Evolutionary conservation across 2,113 vertebrate genomes (phyloP), one percentile per base, ranked within the genome.

Genomic region (pig (Sus scrofa)): DNA sequence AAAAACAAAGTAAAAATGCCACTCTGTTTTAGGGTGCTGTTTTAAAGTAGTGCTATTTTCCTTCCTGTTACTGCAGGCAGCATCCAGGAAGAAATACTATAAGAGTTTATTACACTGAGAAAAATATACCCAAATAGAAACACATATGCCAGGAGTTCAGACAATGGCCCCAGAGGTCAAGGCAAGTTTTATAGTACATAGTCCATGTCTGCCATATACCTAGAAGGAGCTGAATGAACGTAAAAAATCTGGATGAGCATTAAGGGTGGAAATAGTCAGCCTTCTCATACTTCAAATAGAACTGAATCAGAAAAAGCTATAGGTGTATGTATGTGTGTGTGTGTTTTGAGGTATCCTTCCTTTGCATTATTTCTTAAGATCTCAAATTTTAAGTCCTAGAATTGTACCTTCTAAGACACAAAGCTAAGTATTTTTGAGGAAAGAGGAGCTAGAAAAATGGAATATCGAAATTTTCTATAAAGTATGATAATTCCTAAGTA

Each of bases 1-100:
- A 65, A 88, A 91, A 73, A 50, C 22, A 86, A 93, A 90, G 82
- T 18, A 26, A 71, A 95, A 92, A 58, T 3, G 54, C 3, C 22
- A 15, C 8, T 44, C 11, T 37, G 6, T 26, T 86, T 78, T 39
- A 77, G 19, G n/a, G n/a, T n/a, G 44, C 11, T 37, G 4, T 26
- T 86, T 78, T 39, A 77, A 15, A 39, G 7, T 30, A 22, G 10
- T 52, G 14, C 13, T 70, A 1, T 68, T 94, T 75, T 39, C 26
- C 16, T 50, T 44, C 14, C 67, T 86, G 34, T 75, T 44, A 22
- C 27, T 74, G 13, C 50, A 68, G 75, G 26, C 50, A 34, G 30
- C 58, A 16, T 30, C 18, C 18, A 10, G 60, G 70, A 12, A 91
- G 50, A 87, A 92, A 62, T 75, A 63, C 8, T 81, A 0, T 39